Percentiles rank a stretch among this genome's conserved stretches.
phyloP scores from a whole-genome alignment of 1,140 invertebrate species.

The Leptinotarsa texana region DNA sequence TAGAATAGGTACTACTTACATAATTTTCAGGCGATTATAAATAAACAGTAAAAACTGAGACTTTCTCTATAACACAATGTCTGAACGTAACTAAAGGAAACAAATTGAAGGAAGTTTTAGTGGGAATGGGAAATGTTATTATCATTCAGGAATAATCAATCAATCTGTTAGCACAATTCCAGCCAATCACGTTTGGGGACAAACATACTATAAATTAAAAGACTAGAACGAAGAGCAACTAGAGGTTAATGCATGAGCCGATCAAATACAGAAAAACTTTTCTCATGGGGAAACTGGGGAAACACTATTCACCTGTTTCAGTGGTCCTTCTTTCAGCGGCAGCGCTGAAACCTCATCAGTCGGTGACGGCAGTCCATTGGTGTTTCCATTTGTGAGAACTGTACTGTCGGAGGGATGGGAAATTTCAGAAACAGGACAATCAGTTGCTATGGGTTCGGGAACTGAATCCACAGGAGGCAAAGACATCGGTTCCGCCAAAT shows the following conservation, averaged over 20 bases:
- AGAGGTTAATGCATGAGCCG: slow-evolving; percentile 1
- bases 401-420: slow-evolving; percentile 23
- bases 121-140: not conserved
- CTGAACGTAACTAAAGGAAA: no score
- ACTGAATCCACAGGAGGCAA: slow-evolving; percentile 52
- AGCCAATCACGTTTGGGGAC: slow-evolving; percentile 3
- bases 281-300: not conserved
- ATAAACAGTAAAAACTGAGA: no score
- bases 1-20: no score
- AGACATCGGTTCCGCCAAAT: slow-evolving; percentile 51
- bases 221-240: not conserved
- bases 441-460: slow-evolving; percentile 49
- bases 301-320: slow-evolving; percentile 52
- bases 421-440: slow-evolving; percentile 22
- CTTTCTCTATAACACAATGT: no score
- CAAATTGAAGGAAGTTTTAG: not conserved
- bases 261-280: not conserved
- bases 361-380: slow-evolving; percentile 48
- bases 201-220: not conserved
- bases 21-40: no score
- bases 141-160: not conserved
- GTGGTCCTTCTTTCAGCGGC: slow-evolving; percentile 46
- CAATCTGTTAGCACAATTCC: slow-evolving; percentile 3
- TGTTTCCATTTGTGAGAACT: slow-evolving; percentile 51
- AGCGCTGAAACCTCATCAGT: slow-evolving; percentile 35